Percentiles rank a stretch among this genome's conserved stretches.
These are phyloP conservation scores for Brevimyrus niger DNA, from an alignment of 2,113 vertebrate genomes.

Conservation along the genomic window DNA sequence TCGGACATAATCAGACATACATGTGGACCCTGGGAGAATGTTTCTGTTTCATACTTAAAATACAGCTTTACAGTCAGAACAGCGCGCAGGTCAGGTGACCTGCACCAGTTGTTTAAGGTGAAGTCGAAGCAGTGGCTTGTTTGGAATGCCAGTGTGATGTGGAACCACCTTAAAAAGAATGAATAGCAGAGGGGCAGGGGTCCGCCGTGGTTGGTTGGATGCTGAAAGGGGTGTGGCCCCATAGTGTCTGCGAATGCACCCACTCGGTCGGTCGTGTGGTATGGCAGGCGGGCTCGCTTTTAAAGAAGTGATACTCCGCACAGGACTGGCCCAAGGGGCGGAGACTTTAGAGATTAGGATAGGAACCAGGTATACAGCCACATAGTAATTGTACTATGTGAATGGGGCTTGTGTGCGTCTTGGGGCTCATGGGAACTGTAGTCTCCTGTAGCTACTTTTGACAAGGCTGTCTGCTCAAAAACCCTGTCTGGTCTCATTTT, in stretches of 20 bases:
- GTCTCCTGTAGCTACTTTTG: not conserved
- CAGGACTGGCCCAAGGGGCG: not conserved
- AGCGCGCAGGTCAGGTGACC: not conserved
- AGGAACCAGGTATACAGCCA: not conserved
- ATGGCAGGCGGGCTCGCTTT: not conserved
- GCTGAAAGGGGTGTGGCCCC: not conserved
- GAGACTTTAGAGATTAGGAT: not conserved
- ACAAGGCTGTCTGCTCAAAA: not conserved
- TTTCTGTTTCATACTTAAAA: not conserved
- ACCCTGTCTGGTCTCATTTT: not conserved
- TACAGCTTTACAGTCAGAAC: not conserved
- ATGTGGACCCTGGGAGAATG: not conserved
- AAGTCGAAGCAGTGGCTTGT: not conserved
- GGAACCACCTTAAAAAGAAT: not conserved
- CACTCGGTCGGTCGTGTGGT: not conserved
- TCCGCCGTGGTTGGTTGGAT: not conserved
- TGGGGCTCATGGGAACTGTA: not conserved
- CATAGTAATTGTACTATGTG: not conserved
- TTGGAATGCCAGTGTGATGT: not conserved
- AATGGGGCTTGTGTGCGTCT: not conserved
- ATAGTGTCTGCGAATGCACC: not conserved
- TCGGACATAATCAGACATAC: not conserved
- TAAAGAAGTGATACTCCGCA: not conserved
- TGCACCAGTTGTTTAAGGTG: not conserved
- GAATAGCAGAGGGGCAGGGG: not conserved